Conservation (phyloP, 2,888 invertebrate species). For the Calliopum simillimum region DNA sequence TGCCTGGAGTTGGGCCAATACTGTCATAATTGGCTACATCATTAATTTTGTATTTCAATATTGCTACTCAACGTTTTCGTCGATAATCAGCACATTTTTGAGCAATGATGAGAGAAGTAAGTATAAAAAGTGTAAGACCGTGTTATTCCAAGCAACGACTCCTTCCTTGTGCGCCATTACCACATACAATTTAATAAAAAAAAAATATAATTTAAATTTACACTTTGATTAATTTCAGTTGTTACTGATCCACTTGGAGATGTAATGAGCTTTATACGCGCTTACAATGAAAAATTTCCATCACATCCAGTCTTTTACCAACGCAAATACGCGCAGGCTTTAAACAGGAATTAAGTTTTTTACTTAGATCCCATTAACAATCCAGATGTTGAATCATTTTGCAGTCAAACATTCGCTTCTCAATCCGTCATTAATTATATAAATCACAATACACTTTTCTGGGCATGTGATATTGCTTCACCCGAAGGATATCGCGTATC, state of each 20-base stretch:
- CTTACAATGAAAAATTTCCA: constrained; percentile 83
- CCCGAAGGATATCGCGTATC: constrained; percentile 94
- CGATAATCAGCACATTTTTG: constrained; percentile 81
- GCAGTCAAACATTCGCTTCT: constrained; percentile 78
- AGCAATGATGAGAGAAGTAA: constrained; percentile 84
- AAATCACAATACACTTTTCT: constrained; percentile 87
- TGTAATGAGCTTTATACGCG: constrained; percentile 86
- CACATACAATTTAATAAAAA: too few species aligned
- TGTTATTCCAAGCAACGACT: too few species aligned
- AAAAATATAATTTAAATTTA: background rate
- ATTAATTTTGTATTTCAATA: constrained; percentile 85
- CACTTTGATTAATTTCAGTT: constrained; percentile 65
- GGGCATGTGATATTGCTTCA: constrained; percentile 91
- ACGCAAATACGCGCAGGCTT: constrained; percentile 93
- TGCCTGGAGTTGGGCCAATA: constrained; percentile 67
- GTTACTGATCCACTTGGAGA: constrained; percentile 92
- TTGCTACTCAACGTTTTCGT: constrained; percentile 85
- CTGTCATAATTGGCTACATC: constrained; percentile 80
- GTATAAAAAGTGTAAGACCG: too few species aligned
- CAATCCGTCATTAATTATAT: constrained; percentile 82
- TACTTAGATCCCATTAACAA: constrained; percentile 78
- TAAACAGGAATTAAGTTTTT: constrained; percentile 94
- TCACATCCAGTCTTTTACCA: constrained; percentile 93
- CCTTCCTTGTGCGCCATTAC: too few species aligned
- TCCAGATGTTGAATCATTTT: constrained; percentile 63